Conservation (phyloP, 2,888 invertebrate genomes). For the Microctonus aethiopoides region DNA sequence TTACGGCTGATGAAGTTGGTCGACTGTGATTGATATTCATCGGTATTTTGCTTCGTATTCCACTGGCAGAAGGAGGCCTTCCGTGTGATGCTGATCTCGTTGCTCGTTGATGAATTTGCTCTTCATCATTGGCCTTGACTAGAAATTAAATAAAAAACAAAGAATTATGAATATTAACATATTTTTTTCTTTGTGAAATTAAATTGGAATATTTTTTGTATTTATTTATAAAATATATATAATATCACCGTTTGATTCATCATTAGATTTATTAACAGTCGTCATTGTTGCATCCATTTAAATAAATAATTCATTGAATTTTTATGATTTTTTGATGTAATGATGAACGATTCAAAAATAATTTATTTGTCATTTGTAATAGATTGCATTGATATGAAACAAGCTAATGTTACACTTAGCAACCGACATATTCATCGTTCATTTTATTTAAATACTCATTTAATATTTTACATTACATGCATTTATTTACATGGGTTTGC, state of each 20-base stretch:
- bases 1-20: slow-evolving; percentile 1
- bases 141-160: not conserved
- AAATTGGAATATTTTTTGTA: not conserved
- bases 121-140: slow-evolving; percentile 2
- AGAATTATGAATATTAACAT: not conserved
- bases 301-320: slow-evolving; percentile 13
- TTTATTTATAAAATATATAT: not conserved
- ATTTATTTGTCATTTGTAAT: slow-evolving; percentile 1
- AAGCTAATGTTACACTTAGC: slow-evolving; percentile 28
- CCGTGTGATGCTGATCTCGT: slow-evolving; percentile 30
- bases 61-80: slow-evolving; percentile 33
- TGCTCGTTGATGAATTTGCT: not conserved
- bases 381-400: slow-evolving; percentile 21
- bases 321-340: slow-evolving; percentile 28
- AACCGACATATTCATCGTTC: slow-evolving; percentile 4
- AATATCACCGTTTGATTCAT: not conserved
- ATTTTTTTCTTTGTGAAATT: not conserved
- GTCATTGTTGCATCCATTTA: slow-evolving; percentile 17
- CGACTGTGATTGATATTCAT: slow-evolving; percentile 35
- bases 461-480: not conserved
- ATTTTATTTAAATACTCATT: not conserved
- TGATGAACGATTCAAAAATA: not conserved
- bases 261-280: not conserved
- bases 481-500: not conserved
- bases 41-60: slow-evolving; percentile 40